These are phyloP conservation scores for Limanda limanda DNA, from an alignment of 2,113 vertebrate species.

Conservation along the genomic window DNA sequence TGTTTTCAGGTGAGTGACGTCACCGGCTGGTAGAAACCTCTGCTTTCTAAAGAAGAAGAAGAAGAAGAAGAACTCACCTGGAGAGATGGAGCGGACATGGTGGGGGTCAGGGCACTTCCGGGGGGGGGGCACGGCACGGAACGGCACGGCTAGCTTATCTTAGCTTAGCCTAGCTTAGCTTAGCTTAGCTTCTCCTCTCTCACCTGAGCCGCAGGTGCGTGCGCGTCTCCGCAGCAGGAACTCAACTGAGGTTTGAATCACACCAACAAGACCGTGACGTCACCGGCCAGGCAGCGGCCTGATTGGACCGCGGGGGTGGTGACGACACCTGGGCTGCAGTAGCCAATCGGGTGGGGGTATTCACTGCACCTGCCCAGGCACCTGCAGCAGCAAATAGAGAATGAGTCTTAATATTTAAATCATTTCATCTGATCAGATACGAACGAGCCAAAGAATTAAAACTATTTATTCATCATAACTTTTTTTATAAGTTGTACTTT, in stretches of 20 bases:
- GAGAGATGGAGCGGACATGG: conserved; percentile 62
- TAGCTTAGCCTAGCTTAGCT: neutral
- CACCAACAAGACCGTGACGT: neutral
- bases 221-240: neutral
- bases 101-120: conserved; percentile 21
- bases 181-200: too few relatives aligned
- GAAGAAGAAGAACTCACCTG: conserved; percentile 74
- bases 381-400: neutral
- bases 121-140: too few relatives aligned
- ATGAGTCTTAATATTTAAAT: too few relatives aligned
- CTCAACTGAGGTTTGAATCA: neutral
- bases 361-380: conserved; percentile 44
- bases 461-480: too few relatives aligned
- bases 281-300: neutral
- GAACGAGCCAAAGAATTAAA: too few relatives aligned
- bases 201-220: too few relatives aligned
- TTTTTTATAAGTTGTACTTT: too few relatives aligned
- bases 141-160: neutral
- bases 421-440: too few relatives aligned
- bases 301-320: conserved; percentile 27
- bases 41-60: neutral
- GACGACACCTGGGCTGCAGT: neutral
- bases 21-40: too few relatives aligned
- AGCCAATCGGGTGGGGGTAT: conserved; percentile 51
- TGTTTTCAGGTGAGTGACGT: neutral